A percentile compares a stretch with the other conserved stretches of the same genome.
These are phyloP conservation scores for Crocuta crocuta DNA, from an alignment of 2,113 vertebrate genomes.

Conservation along the genomic window DNA sequence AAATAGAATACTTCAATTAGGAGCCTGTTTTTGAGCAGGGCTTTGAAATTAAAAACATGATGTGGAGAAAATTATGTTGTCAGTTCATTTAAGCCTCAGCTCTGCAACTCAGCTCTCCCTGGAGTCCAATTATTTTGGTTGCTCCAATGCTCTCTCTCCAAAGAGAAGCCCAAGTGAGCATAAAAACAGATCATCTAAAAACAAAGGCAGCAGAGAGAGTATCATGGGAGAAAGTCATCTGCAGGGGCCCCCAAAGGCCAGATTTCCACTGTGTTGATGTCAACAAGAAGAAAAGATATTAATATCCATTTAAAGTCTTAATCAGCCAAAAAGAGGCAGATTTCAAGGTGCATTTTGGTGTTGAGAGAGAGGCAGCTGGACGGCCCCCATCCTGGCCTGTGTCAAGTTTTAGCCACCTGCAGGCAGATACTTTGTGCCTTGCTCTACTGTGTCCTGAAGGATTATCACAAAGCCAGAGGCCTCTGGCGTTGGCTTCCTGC, in stretches of 20 bases:
- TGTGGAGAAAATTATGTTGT: neutral
- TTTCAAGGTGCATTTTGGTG: neutral
- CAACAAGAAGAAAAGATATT: neutral
- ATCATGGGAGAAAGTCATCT: neutral
- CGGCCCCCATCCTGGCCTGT: neutral
- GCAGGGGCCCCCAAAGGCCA: neutral
- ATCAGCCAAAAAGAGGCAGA: neutral
- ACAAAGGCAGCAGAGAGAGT: neutral
- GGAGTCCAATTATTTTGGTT: slow-evolving; percentile 65
- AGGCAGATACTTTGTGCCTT: neutral
- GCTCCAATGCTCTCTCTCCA: slow-evolving; percentile 13
- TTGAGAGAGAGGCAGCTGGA: neutral
- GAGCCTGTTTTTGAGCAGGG: neutral
- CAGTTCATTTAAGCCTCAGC: neutral
- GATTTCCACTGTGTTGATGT: neutral
- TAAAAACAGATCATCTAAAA: neutral
- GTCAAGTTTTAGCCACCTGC: slow-evolving; percentile 25
- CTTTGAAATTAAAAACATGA: slow-evolving; percentile 28
- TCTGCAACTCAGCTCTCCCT: slow-evolving; percentile 19
- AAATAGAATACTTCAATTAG: neutral
- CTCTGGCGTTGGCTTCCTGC: neutral
- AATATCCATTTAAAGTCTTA: neutral
- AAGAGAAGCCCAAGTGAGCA: neutral
- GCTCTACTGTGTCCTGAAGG: neutral
- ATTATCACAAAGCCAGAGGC: neutral